Conservation (phyloP, 2,113 vertebrate species). For the Bos indicus region DNA sequence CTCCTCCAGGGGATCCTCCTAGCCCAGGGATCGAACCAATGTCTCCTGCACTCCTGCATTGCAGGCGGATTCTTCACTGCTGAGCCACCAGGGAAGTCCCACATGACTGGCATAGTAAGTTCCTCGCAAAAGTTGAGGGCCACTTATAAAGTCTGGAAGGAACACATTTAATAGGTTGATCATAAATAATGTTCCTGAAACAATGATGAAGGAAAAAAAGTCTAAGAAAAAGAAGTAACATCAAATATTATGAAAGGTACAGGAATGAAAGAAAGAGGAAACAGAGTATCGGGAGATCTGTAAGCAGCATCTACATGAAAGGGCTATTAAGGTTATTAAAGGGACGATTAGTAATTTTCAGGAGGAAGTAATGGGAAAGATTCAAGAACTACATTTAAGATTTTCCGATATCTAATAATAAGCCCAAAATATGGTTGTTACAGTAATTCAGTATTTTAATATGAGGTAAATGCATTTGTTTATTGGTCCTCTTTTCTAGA, state of each 20-base stretch:
- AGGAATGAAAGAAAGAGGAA: background rate
- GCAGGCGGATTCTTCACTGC: background rate
- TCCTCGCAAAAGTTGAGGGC: background rate
- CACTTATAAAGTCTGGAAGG: background rate
- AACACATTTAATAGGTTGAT: background rate
- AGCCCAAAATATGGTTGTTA: background rate
- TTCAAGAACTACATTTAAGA: background rate
- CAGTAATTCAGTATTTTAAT: conserved; percentile 14
- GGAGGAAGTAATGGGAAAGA: background rate
- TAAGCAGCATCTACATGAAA: too few species aligned
- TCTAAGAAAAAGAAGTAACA: background rate
- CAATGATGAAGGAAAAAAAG: background rate
- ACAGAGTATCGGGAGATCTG: background rate
- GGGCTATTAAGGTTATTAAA: background rate
- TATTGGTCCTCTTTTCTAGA: background rate
- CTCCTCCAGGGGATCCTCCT: background rate
- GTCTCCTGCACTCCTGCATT: background rate
- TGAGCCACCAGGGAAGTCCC: background rate
- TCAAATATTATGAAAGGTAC: background rate
- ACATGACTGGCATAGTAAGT: background rate
- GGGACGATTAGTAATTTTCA: background rate
- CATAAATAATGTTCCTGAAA: background rate
- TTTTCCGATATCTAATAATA: background rate
- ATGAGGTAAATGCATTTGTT: background rate
- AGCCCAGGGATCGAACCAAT: background rate